phyloP scores from a whole-genome alignment of 2,113 vertebrate species.

The Lepus americanus region DNA sequence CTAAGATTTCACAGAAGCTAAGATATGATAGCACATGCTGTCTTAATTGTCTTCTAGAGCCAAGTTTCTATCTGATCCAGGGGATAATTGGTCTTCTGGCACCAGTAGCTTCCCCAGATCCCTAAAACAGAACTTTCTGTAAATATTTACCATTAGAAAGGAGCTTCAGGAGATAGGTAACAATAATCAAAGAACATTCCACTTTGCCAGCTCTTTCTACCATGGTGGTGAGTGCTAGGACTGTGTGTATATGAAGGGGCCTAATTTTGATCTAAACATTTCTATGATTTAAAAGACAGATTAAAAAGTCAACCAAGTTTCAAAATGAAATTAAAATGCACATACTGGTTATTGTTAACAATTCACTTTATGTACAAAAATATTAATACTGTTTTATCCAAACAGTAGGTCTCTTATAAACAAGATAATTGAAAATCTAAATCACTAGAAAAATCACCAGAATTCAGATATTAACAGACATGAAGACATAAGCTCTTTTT shows the following conservation, averaged over 20 bases:
- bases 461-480: conserved; percentile 7
- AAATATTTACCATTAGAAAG: background rate
- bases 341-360: background rate
- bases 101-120: background rate
- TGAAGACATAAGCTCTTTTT: background rate
- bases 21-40: background rate
- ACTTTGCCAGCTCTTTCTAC: background rate
- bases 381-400: conserved; percentile 42
- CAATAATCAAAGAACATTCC: background rate
- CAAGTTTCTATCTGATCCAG: background rate
- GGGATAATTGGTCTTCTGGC: background rate
- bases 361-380: conserved; percentile 5
- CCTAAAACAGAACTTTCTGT: conserved; percentile 2
- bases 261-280: conserved; percentile 5
- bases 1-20: background rate
- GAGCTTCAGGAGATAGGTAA: background rate
- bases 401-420: background rate
- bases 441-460: conserved; percentile 10
- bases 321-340: background rate
- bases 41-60: background rate
- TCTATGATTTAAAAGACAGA: conserved; percentile 30
- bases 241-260: background rate
- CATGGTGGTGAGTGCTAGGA: background rate
- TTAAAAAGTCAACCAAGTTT: conserved; percentile 3
- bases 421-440: background rate